Evolutionary conservation across 2,888 invertebrate species (phyloP), one percentile per base, ranked within the genome.

Genomic region (Habrosyne pyritoides): DNA sequence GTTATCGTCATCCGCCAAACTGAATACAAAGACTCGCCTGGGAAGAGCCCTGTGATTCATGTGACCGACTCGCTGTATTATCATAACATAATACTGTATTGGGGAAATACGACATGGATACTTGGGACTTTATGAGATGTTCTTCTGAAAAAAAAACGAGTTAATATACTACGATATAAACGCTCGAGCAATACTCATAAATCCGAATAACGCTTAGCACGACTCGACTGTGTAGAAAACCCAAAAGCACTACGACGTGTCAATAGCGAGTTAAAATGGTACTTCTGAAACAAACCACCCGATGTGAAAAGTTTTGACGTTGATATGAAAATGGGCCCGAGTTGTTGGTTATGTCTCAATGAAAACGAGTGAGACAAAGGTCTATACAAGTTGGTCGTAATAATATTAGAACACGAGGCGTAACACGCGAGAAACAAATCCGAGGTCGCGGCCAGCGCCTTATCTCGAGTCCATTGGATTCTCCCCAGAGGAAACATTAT

Each of bases 1-100:
- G 91, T 91, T 91, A 91, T 91, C 91, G 87, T 87, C 87, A 87
- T 81, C 86, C 87, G 83, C 91, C 91, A 91, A 91, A 90, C 91
- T 80, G 87, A 89, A 88, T 84, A 89, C 88, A 90, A 89, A 87
- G 88, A 84, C 79, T 80, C 76, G 81, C 79, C 77, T 77, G 78
- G 73, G 77, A 81, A 84, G 84, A 87, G 83, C 83, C 77, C 79
- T 79, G 83, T 89, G 89, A 91, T 89, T 91, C 90, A 89, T 86
- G 83, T 78, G 82, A 82, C 84, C 79, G 77, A 79, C 83, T 84
- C 78, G 69, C 74, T 75, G 73, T 83, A 85, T 86, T 86, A 87
- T 84, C 84, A 77, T 81, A 74, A 77, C 71, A 72, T 82, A 83
- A 84, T 84, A 81, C 83, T 81, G 77, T 83, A 86, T 84, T 76